phyloP scores from a whole-genome alignment of 2,113 vertebrate genomes.

The Leptosomus discolor region DNA sequence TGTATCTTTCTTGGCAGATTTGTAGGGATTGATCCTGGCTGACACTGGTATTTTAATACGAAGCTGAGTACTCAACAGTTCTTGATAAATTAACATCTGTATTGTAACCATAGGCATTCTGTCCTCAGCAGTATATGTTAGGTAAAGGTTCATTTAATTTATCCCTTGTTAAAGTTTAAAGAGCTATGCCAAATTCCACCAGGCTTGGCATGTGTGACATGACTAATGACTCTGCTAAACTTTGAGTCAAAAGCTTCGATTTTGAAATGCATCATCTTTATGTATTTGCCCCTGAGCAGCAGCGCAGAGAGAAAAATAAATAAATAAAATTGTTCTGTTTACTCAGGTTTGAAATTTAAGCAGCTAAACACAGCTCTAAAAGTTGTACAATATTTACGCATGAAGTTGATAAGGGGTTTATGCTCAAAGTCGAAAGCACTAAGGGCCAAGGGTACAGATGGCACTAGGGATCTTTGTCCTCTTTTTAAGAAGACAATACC shows the following conservation, averaged over 20 bases:
- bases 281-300: not conserved
- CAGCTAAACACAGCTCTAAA: not conserved
- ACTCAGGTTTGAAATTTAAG: not conserved
- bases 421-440: not conserved
- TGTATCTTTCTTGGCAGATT: slow-evolving; percentile 45
- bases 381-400: not conserved
- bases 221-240: slow-evolving; percentile 9
- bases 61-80: not conserved
- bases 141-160: slow-evolving; percentile 25
- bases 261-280: slow-evolving; percentile 3
- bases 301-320: not conserved
- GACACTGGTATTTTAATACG: not conserved
- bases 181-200: slow-evolving; percentile 19
- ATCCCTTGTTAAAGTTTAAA: slow-evolving; percentile 20
- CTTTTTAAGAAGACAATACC: not conserved
- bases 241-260: not conserved
- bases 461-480: not conserved
- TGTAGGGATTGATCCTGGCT: slow-evolving; percentile 44
- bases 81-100: not conserved
- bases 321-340: not conserved
- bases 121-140: not conserved
- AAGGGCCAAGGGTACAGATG: not conserved
- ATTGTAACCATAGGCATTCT: not conserved
- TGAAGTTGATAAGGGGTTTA: not conserved
- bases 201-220: not conserved